Percentiles rank a stretch among this genome's conserved stretches.
Conservation (phyloP, 2,113 vertebrate genomes). For the Mus spicilegus region DNA sequence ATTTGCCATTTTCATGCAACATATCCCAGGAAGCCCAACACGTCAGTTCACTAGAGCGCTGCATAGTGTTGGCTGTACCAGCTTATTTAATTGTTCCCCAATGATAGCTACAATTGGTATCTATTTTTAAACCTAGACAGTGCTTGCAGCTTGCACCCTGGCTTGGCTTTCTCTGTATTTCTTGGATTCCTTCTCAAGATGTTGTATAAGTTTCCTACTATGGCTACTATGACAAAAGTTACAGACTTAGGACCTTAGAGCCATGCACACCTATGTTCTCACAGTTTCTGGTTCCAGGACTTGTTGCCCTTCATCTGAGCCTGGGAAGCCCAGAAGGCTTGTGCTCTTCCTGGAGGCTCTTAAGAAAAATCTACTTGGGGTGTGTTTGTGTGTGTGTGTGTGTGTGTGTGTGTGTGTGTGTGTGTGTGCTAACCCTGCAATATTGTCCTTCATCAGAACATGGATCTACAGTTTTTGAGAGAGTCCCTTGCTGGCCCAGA, state of each 20-base stretch:
- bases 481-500: background rate
- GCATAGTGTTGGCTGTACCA: background rate
- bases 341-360: background rate
- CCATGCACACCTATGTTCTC: background rate
- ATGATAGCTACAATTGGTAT: background rate
- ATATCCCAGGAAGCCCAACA: background rate
- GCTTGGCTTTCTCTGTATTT: background rate
- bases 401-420: background rate
- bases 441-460: background rate
- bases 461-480: background rate
- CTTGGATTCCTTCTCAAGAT: slow-evolving; percentile 1
- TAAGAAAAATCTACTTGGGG: background rate
- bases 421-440: background rate
- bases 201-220: background rate
- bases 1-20: slow-evolving; percentile 28
- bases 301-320: background rate
- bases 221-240: background rate
- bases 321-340: background rate
- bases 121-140: background rate
- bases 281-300: background rate
- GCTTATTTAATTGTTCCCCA: background rate
- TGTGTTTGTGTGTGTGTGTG: background rate
- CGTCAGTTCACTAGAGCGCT: background rate
- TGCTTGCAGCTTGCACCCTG: background rate
- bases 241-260: slow-evolving; percentile 6